Base-by-base conservation (phyloP, 2,797 vertebrate genomes). In the Agapornis canus region DNA sequence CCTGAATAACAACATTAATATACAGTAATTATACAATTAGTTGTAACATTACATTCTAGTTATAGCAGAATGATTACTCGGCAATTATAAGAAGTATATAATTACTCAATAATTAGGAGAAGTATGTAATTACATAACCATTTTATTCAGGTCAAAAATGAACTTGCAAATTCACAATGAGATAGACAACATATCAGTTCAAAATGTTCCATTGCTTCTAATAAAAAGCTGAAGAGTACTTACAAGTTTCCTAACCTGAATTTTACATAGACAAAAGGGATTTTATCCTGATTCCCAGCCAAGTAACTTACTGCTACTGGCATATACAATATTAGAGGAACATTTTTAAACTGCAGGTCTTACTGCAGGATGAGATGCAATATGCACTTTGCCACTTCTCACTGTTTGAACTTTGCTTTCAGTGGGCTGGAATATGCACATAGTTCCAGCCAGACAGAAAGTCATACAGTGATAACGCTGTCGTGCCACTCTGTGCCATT, bases 101-200 rank as follows among this genome's bases (percentile, higher is more conserved):
- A 98, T 98, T 98, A 98, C 97, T 97, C 96, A 97, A 98, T 98
- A 98, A 98, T 98, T 98, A 98, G 97, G 94, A 98, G 97, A 97
- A 97, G 97, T 97, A 97, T 97, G 98, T 95, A 98, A 98, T 98
- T 98, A 98, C 95, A 97, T 97, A 98, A 98, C 96, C 97, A 95
- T 97, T 98, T 97, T 95, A 91, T 96, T 97, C 97, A 94, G 95
- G 92, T 97, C 89, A 83, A 96, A 97, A 97, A 92, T 69, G 96
- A 97, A 97, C 96, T 88, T 79, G 92, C 94, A 85, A 81, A 84
- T 97, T 97, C 94, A 95, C 75, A 95, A 95, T 92, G 92, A 95
- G 89, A 66, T 61, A 92, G 26, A 65, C 89, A 94, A 96, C 80
- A 63, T 1, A 72, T 40, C n/a, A 80, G 80, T 45, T 96, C 87